Evolutionary conservation across 2,113 vertebrate species (phyloP), one percentile per base, ranked within the genome.

Genomic region (Neolamprologus toae): DNA sequence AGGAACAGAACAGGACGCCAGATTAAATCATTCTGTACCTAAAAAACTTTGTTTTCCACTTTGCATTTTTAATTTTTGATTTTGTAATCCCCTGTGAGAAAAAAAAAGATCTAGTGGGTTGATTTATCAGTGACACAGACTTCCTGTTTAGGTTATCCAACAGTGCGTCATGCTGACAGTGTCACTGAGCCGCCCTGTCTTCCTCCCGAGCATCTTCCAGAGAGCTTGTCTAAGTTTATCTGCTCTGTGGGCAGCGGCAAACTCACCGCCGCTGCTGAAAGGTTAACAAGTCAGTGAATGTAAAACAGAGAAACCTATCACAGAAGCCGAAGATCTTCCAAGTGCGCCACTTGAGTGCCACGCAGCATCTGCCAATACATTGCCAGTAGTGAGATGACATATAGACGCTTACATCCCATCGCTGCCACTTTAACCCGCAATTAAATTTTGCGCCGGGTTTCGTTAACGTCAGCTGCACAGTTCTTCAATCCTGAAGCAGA

Each of bases 101-200:
- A 85, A 90, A 90, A 55, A 90, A 51, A 90, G 55, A 90, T 90
- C 78, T 28, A 26, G 53, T 59, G 26, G 35, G 83, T 84, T 93
- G 87, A 95, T 93, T 92, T 89, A 91, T 93, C 87, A 82, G 94
- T 91, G 84, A 45, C 28, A 35, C n/a, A 33, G 85, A 84, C 42
- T 83, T 95, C 61, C 94, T 91, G 93, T 95, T 95, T 86, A 95
- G 84, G 53, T 55, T 37, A 23, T 19, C 71, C 80, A 84, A 81
- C 63, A 79, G 82, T 87, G 86, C 85, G 82, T 86, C 61, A 21
- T 6, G 76, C 89, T 90, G 92, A 89, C 86, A 80, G 91, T 79
- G 90, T 89, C 88, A 59, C 81, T 79, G 85, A 93, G 86, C 68
- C 84, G 19, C 14, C 57, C 86, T 84, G 89, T 89, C 87, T 89